phyloP scores from a whole-genome alignment of 2,888 invertebrate genomes.

The Campopleginae sp. region DNA sequence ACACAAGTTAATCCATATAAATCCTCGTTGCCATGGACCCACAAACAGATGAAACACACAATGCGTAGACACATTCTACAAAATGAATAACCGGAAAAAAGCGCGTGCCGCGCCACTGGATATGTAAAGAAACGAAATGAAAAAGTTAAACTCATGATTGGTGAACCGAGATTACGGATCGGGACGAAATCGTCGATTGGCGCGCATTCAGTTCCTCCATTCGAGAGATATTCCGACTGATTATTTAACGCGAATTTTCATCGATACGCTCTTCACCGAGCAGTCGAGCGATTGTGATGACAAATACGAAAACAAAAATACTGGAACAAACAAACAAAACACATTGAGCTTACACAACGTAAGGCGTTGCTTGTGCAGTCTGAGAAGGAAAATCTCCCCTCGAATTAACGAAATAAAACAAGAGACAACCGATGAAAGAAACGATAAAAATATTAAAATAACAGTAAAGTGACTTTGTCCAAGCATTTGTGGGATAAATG shows the following conservation, averaged over 20 bases:
- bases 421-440: constrained; percentile 41
- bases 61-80: constrained; percentile 47
- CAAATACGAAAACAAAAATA: constrained; percentile 27
- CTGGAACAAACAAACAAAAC: constrained; percentile 51
- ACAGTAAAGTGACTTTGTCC: constrained; percentile 56
- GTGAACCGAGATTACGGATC: constrained; percentile 21
- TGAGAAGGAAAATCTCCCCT: constrained; percentile 67
- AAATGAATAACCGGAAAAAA: constrained; percentile 49
- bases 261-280: constrained; percentile 22
- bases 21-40: constrained; percentile 4
- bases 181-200: background rate
- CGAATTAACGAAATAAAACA: constrained; percentile 53
- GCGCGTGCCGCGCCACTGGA: constrained; percentile 37
- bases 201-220: constrained; percentile 38
- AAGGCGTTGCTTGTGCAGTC: constrained; percentile 74
- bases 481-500: constrained; percentile 32
- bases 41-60: constrained; percentile 8
- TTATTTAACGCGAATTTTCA: constrained; percentile 24
- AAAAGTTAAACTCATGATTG: constrained; percentile 14
- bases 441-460: constrained; percentile 17
- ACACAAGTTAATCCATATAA: constrained; percentile 13
- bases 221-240: constrained; percentile 32
- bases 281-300: constrained; percentile 1
- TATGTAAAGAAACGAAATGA: constrained; percentile 33
- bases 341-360: constrained; percentile 64